Conservation (phyloP, 37 sponge, comb jelly and placozoan genomes). For the Oopsacas minuta region DNA sequence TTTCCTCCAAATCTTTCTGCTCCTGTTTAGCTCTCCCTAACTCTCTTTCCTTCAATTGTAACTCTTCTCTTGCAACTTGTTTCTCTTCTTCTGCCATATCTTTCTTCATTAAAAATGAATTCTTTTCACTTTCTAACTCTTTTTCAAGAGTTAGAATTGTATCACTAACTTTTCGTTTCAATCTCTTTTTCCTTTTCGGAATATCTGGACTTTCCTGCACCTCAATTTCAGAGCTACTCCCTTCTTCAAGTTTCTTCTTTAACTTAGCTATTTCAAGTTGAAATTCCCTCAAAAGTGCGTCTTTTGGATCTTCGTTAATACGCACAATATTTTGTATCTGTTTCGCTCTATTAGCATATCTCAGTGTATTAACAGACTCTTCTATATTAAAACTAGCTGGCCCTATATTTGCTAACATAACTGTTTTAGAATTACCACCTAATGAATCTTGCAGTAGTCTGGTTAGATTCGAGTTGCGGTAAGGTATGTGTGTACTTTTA, state of each 20-base stretch:
- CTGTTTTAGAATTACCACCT: conserved; percentile 96
- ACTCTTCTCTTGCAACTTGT: conserved; percentile 38
- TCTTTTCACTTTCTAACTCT: conserved; percentile 64
- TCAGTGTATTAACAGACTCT: conserved; percentile 82
- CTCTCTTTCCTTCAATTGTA: conserved; percentile 63
- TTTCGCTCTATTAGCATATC: conserved; percentile 93
- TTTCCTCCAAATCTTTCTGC: conserved; percentile 53
- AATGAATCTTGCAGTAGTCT: conserved; percentile 92
- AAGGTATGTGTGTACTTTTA: conserved; percentile 77
- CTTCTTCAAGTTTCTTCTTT: conserved; percentile 56
- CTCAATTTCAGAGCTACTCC: conserved; percentile 19
- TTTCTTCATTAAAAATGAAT: conserved; percentile 35
- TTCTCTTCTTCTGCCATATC: conserved; percentile 76
- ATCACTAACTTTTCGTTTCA: conserved; percentile 15
- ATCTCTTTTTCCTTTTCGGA: conserved; percentile 20
- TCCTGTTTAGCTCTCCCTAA: conserved; percentile 61
- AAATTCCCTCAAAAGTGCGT: conserved; percentile 93
- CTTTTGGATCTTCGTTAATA: conserved; percentile 99
- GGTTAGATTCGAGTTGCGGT: conserved; percentile 89
- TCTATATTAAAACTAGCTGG: conserved; percentile 89
- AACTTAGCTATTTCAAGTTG: conserved; percentile 89
- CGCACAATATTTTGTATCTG: conserved; percentile 86
- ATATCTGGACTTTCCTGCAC: background rate
- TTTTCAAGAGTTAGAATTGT: conserved; percentile 14
- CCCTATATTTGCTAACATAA: conserved; percentile 96